These are phyloP conservation scores for Miichthys miiuy DNA, from an alignment of 2,797 vertebrate genomes.

Conservation along the genomic window DNA sequence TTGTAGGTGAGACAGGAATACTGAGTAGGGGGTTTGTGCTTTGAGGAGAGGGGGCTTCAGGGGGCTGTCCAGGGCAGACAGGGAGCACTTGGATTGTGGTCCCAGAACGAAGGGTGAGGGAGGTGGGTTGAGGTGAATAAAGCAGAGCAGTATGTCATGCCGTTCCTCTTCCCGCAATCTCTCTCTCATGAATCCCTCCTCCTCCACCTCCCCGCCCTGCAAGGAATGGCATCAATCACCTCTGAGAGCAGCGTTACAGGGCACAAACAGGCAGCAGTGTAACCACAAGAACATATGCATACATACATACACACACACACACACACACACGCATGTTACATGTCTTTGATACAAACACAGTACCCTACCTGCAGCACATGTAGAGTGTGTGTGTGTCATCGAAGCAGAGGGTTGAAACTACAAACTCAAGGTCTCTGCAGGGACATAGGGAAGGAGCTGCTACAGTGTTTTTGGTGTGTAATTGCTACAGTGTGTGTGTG, in stretches of 20 bases:
- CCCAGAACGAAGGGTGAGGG: slow-evolving; percentile 8
- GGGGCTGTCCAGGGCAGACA: background rate
- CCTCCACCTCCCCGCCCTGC: slow-evolving; percentile 45
- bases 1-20: slow-evolving; percentile 32
- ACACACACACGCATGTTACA: background rate
- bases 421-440: slow-evolving; percentile 63
- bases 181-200: slow-evolving; percentile 37
- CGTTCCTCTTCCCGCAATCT: slow-evolving; percentile 60
- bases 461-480: slow-evolving; percentile 38
- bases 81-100: slow-evolving; percentile 26
- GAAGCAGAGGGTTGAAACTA: slow-evolving; percentile 38
- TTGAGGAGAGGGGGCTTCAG: slow-evolving; percentile 27
- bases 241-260: slow-evolving; percentile 58
- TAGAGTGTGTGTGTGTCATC: slow-evolving; percentile 22
- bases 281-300: slow-evolving; percentile 3
- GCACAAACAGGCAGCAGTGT: slow-evolving; percentile 48
- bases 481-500: slow-evolving; percentile 28
- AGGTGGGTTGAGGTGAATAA: slow-evolving; percentile 29
- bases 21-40: slow-evolving; percentile 31
- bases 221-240: slow-evolving; percentile 60
- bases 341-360: slow-evolving; percentile 21
- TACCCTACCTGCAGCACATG: slow-evolving; percentile 30
- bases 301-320: slow-evolving; percentile 6
- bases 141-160: slow-evolving; percentile 57
- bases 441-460: slow-evolving; percentile 2